Evolutionary conservation across 1,140 invertebrate genomes (phyloP), one percentile per base, ranked within the genome.

Genomic region (Sipha flava): DNA sequence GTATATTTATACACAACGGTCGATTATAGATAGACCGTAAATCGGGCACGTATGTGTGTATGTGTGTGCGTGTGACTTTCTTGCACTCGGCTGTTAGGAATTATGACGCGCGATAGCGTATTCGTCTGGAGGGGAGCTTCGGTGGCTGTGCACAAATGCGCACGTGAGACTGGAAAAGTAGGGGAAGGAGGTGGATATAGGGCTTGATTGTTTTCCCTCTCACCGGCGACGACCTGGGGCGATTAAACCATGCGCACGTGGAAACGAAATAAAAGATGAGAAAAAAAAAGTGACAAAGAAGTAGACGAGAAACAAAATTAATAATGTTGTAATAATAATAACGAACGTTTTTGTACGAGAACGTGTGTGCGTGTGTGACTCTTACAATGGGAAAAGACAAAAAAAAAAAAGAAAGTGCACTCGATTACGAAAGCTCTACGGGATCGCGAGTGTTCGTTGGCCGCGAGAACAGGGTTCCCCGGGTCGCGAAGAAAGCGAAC

Each of bases 341-440:
- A 62, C 57, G 57, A n/a, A 34, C 29, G 57, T 62, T 59, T 59
- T 59, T 14, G 18, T 62, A 62, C 57, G 29, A 18, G 29, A 18
- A 34, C 26, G 16, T 18, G 29, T 34, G 16, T 9, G 57, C 7
- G 16, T n/a, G 9, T 43, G 9, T 43, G 14, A 59, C 54, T 23
- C 29, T 23, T 29, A 26, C 26, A 26, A 23, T 26, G 26, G 23
- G 54, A 6, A 16, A 62, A 62, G 59, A 34, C 59, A 29, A 62
- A 62, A 62, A 62, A 29, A 62, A 62, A 62, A 29, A 62, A 62
- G 59, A 62, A 62, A 62, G 59, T 62, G 59, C 59, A 34, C 59
- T 21, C 59, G 59, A 62, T 62, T 62, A 62, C 59, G 29, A 62
- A 62, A 62, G 29, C 59, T 62, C 59, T 34, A n/a, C 29, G 29